Percentiles rank a stretch among this genome's conserved stretches.
Conservation (phyloP, 1,140 invertebrate species). For the Lucilia cuprina region DNA sequence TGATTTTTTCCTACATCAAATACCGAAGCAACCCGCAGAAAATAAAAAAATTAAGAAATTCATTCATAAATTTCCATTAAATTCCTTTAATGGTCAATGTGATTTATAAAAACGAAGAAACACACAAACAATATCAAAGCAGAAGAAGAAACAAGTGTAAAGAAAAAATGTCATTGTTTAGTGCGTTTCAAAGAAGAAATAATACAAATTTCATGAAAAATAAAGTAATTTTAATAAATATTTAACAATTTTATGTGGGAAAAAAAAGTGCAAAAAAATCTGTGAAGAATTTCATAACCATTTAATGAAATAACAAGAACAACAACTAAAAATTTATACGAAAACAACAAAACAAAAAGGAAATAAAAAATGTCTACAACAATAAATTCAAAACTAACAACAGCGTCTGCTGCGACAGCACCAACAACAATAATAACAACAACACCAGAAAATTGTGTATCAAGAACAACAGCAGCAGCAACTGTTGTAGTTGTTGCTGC, state of each 20-base stretch:
- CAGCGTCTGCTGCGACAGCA: slow-evolving; percentile 35
- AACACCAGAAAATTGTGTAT: neutral
- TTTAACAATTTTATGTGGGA: neutral
- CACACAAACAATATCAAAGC: neutral
- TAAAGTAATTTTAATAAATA: neutral
- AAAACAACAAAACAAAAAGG: slow-evolving; percentile 12
- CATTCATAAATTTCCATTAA: neutral
- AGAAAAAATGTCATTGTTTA: neutral
- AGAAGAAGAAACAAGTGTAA: neutral
- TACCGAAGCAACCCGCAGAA: neutral
- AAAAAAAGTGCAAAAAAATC: neutral
- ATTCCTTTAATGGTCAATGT: neutral
- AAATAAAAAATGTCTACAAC: slow-evolving; percentile 46
- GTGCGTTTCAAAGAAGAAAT: neutral
- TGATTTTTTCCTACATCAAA: neutral
- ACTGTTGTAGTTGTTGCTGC: neutral
- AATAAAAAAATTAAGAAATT: neutral
- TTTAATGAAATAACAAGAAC: neutral
- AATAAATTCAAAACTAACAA: slow-evolving; percentile 27
- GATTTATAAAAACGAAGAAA: neutral
- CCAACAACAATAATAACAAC: slow-evolving; percentile 37
- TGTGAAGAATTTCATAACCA: neutral
- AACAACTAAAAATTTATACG: neutral
- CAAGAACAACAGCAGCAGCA: neutral
- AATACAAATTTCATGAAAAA: neutral